Conservation (phyloP, 2,888 invertebrate species). For the Antitype chi region DNA sequence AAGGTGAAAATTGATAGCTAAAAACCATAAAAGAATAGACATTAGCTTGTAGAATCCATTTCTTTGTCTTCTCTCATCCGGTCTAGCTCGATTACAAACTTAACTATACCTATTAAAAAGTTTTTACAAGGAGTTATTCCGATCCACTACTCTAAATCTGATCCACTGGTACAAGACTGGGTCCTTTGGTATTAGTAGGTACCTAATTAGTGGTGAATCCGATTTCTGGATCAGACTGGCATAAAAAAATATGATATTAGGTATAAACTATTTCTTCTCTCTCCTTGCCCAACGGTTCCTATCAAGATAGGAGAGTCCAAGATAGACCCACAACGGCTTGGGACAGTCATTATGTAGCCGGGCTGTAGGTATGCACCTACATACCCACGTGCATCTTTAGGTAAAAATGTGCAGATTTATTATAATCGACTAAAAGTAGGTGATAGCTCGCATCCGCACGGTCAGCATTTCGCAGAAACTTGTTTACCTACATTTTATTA, state of each 20-base stretch:
- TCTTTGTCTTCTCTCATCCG: background rate
- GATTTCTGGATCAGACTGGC: background rate
- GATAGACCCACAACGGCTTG: background rate
- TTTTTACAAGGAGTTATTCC: background rate
- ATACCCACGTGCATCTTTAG: background rate
- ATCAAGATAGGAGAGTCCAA: background rate
- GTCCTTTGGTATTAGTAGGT: background rate
- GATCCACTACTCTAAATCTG: background rate
- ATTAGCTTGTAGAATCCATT: background rate
- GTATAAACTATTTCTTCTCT: background rate
- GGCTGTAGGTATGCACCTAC: background rate
- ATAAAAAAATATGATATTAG: background rate
- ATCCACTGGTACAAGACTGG: background rate
- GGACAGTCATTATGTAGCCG: background rate
- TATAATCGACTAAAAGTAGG: constrained; percentile 11
- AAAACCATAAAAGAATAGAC: background rate
- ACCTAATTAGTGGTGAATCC: background rate
- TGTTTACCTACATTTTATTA: constrained; percentile 32
- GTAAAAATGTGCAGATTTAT: constrained; percentile 37
- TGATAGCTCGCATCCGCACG: constrained; percentile 18
- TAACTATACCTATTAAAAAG: background rate
- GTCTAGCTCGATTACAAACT: background rate
- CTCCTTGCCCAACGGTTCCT: background rate
- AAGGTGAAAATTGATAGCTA: background rate
- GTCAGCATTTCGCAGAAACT: constrained; percentile 29